These are phyloP conservation scores for Globia sparganii DNA, from an alignment of 2,888 invertebrate species.

Conservation along the genomic window DNA sequence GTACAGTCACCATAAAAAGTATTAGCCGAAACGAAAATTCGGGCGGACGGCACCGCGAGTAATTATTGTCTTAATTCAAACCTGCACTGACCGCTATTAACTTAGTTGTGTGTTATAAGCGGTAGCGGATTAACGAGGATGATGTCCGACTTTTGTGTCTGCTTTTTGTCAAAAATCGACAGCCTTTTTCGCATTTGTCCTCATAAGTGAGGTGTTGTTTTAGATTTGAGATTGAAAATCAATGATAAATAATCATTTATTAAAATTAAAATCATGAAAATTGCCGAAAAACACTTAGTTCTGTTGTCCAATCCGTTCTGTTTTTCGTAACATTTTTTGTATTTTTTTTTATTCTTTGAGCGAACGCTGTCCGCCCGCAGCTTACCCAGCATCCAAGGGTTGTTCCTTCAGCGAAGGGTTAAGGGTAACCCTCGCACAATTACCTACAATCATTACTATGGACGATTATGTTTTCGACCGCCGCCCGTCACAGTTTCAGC, in stretches of 20 bases:
- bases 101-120: conserved; percentile 65
- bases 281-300: background rate
- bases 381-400: conserved; percentile 69
- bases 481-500: conserved; percentile 84
- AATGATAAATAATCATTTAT: no score
- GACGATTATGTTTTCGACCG: conserved; percentile 87
- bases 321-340: background rate
- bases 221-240: background rate
- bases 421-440: conserved; percentile 85
- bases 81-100: conserved; percentile 86
- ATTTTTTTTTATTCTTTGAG: background rate
- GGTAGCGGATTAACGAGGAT: conserved; percentile 69
- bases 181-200: background rate
- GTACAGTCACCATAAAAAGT: conserved; percentile 83
- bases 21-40: conserved; percentile 86
- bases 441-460: conserved; percentile 89
- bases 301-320: no score
- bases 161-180: background rate
- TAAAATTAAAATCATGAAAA: background rate
- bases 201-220: background rate
- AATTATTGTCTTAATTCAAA: conserved; percentile 90
- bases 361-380: conserved; percentile 59
- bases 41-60: conserved; percentile 78
- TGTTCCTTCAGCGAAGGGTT: conserved; percentile 84
- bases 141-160: no score